These are phyloP conservation scores for Buphagus erythrorhynchus DNA, from an alignment of 2,797 vertebrate species.

Conservation along the genomic window DNA sequence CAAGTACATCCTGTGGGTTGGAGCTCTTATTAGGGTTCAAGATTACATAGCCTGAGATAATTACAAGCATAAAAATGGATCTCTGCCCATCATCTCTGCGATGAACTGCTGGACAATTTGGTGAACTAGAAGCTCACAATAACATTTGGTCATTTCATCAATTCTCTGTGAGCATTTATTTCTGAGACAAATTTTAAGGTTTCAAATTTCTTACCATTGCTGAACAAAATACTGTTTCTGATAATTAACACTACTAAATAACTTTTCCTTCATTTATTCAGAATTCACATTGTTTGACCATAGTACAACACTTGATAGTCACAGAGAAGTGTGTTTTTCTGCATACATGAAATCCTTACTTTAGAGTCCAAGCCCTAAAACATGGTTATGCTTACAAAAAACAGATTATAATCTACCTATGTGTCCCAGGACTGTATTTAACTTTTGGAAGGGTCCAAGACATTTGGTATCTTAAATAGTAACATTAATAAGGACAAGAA, in stretches of 20 bases:
- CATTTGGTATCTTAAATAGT: neutral
- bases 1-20: rapidly evolving
- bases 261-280: neutral
- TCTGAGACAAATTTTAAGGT: neutral
- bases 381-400: neutral
- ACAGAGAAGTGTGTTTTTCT: neutral
- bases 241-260: neutral
- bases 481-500: neutral
- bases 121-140: neutral
- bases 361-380: neutral
- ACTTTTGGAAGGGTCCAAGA: neutral
- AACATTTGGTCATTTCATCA: neutral
- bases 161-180: neutral
- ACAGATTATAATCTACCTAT: neutral
- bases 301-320: neutral
- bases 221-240: neutral
- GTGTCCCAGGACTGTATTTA: neutral
- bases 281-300: neutral
- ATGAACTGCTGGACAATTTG: neutral
- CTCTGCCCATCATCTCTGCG: neutral
- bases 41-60: neutral
- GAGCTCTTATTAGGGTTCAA: neutral
- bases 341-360: neutral
- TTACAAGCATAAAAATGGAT: neutral
- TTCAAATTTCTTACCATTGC: neutral